A percentile compares a stretch with the other conserved stretches of the same genome.
These are phyloP conservation scores for Champsocephalus gunnari DNA, from an alignment of 2,797 vertebrate species.

Conservation along the genomic window DNA sequence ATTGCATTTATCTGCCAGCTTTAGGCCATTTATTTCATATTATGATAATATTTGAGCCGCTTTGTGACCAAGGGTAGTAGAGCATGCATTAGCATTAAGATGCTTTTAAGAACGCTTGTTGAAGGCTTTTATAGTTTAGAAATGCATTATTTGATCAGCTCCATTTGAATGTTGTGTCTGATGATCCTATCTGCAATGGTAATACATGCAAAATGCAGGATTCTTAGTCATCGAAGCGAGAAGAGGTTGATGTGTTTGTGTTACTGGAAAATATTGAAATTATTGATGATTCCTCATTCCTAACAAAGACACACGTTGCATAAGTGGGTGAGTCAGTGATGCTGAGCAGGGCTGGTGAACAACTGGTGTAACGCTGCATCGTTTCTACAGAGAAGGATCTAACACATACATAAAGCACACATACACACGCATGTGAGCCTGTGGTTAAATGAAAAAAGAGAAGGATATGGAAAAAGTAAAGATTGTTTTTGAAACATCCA, in stretches of 20 bases:
- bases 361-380: conserved; percentile 15
- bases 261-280: conserved; percentile 13
- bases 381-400: conserved; percentile 1
- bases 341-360: conserved; percentile 41
- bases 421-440: not conserved
- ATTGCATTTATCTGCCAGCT: no score
- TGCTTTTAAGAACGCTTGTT: no score
- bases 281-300: conserved; percentile 12
- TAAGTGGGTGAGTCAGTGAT: conserved; percentile 55
- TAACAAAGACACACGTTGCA: conserved; percentile 34
- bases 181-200: conserved; percentile 5
- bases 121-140: not conserved
- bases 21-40: no score
- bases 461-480: conserved; percentile 48
- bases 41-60: no score
- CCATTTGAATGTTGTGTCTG: not conserved
- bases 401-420: conserved; percentile 19
- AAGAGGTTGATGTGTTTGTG: conserved; percentile 9
- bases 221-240: conserved; percentile 20
- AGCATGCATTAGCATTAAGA: not conserved
- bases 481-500: conserved; percentile 7
- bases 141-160: not conserved
- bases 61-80: not conserved
- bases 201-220: not conserved
- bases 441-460: conserved; percentile 9